phyloP scores from a whole-genome alignment of 2,113 vertebrate genomes.

The Amia ocellicauda region DNA sequence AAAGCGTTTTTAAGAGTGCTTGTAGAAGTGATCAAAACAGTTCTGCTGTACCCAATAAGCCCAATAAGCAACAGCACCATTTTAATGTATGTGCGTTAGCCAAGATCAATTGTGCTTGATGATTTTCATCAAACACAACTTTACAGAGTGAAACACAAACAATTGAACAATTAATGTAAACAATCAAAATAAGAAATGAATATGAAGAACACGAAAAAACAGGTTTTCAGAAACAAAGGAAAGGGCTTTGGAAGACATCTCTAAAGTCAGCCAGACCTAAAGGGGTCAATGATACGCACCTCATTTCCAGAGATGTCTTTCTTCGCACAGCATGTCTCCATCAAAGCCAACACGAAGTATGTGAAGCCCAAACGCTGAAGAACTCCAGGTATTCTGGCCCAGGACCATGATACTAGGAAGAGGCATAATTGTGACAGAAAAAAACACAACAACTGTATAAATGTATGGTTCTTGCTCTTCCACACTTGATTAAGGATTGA shows the following conservation, averaged over 20 bases:
- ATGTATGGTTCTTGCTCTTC: too few species aligned
- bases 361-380: conserved; percentile 73
- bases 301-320: conserved; percentile 42
- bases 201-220: too few species aligned
- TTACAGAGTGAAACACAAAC: background rate
- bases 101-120: background rate
- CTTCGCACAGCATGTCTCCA: conserved; percentile 63
- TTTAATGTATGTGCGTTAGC: background rate
- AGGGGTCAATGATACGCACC: conserved; percentile 54
- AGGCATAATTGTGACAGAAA: conserved; percentile 29
- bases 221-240: too few species aligned
- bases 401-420: conserved; percentile 69
- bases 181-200: too few species aligned
- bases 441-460: conserved; percentile 12
- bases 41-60: too few species aligned
- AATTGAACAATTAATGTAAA: background rate
- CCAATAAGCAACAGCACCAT: too few species aligned
- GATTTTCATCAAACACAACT: background rate
- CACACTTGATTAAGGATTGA: background rate
- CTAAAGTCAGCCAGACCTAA: too few species aligned
- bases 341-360: conserved; percentile 69
- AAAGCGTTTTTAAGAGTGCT: too few species aligned
- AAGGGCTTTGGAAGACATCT: too few species aligned
- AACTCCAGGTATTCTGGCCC: conserved; percentile 74
- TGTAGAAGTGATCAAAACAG: too few species aligned